phyloP scores from a whole-genome alignment of 2,888 invertebrate species.

The Lasioglossum vierecki region DNA sequence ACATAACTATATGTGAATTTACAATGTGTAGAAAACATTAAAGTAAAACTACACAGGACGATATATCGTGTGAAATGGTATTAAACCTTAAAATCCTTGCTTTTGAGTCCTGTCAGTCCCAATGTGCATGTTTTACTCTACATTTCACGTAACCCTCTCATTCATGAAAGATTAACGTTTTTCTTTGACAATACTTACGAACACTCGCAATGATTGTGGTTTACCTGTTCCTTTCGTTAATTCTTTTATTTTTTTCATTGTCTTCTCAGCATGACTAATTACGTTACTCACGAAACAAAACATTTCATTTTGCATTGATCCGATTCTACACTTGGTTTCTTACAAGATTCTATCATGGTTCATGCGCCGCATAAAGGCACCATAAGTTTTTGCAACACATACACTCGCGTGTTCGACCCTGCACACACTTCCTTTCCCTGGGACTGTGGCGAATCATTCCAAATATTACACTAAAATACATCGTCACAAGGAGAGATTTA shows the following conservation, averaged over 20 bases:
- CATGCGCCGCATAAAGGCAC: not conserved
- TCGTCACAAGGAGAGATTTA: slow-evolving; percentile 36
- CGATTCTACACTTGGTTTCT: not conserved
- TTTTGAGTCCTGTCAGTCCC: slow-evolving; percentile 73
- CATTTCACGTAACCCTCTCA: slow-evolving; percentile 57
- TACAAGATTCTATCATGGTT: slow-evolving; percentile 20
- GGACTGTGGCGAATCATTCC: slow-evolving; percentile 53
- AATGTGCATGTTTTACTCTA: slow-evolving; percentile 70
- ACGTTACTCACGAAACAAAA: slow-evolving; percentile 12
- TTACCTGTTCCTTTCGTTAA: slow-evolving; percentile 27
- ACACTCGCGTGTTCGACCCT: slow-evolving; percentile 54
- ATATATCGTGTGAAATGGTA: slow-evolving; percentile 75
- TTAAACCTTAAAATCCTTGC: slow-evolving; percentile 74
- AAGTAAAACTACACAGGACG: slow-evolving; percentile 76
- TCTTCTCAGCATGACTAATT: slow-evolving; percentile 35
- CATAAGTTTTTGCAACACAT: slow-evolving; percentile 23
- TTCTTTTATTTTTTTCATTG: slow-evolving; percentile 24
- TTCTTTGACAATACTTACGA: slow-evolving; percentile 29
- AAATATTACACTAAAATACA: slow-evolving; percentile 33
- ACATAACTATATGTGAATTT: slow-evolving; percentile 73
- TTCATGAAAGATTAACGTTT: slow-evolving; percentile 48
- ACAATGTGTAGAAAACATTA: slow-evolving; percentile 74
- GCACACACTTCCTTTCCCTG: slow-evolving; percentile 50
- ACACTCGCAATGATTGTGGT: slow-evolving; percentile 38
- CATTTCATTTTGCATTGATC: slow-evolving; percentile 19